Percentiles rank a stretch among this genome's conserved stretches.
Conservation (phyloP, 2,113 vertebrate species). For the Xyliphius kryptos region DNA sequence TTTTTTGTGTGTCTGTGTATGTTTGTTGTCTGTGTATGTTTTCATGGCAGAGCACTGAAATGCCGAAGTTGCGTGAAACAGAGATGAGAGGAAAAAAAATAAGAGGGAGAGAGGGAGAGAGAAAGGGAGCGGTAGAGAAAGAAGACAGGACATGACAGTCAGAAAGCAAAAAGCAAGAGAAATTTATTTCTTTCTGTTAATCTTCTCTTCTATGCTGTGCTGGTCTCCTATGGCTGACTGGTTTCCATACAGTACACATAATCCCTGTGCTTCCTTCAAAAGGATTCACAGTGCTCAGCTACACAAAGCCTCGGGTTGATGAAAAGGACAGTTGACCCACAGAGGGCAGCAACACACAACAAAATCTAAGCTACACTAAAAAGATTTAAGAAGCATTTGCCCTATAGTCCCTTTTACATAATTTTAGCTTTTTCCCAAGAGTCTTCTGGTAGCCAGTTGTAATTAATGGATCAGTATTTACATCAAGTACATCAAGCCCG, state of each 20-base stretch:
- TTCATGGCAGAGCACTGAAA: slow-evolving; percentile 10
- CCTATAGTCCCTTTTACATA: too few relatives aligned
- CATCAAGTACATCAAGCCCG: slow-evolving; percentile 35
- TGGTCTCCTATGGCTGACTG: slow-evolving; percentile 20
- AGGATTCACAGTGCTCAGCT: too few relatives aligned
- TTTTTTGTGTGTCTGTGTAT: too few relatives aligned
- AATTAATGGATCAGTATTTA: slow-evolving; percentile 48
- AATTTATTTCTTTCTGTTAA: slow-evolving; percentile 32
- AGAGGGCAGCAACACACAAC: slow-evolving; percentile 44
- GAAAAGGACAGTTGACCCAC: slow-evolving; percentile 20
- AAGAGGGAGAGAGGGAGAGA: background rate
- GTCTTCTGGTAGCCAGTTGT: too few relatives aligned
- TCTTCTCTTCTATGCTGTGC: slow-evolving; percentile 24
- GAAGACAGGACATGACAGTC: too few relatives aligned
- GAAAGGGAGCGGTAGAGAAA: too few relatives aligned
- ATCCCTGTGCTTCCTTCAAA: background rate
- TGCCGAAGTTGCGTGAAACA: slow-evolving; percentile 1
- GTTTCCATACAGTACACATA: slow-evolving; percentile 12
- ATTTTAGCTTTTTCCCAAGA: background rate
- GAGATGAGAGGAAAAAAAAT: too few relatives aligned
- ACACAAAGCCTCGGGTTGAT: background rate
- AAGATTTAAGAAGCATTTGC: slow-evolving; percentile 10
- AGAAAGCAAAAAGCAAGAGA: slow-evolving; percentile 4
- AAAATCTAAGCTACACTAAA: slow-evolving; percentile 12
- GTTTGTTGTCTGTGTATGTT: too few relatives aligned